Conservation (phyloP, 2,113 vertebrate genomes). For the Copsychus sechellarum region DNA sequence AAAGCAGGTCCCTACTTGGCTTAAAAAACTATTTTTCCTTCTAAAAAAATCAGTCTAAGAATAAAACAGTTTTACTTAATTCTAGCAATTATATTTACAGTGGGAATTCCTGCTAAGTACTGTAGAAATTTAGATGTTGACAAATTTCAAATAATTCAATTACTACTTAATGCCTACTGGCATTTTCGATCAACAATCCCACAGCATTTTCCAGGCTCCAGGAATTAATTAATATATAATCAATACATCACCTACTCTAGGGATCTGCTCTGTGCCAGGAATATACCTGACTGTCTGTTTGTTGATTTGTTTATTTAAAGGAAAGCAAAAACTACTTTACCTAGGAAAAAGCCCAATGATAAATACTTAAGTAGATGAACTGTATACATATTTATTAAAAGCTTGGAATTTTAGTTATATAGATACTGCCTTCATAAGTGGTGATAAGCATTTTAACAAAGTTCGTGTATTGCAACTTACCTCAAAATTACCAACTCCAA, state of each 20-base stretch:
- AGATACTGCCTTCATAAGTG: neutral
- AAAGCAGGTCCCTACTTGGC: neutral
- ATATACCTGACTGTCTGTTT: neutral
- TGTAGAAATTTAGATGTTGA: neutral
- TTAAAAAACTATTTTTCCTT: neutral
- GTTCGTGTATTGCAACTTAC: neutral
- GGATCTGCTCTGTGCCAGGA: neutral
- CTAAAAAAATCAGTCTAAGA: neutral
- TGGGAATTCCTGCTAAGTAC: neutral
- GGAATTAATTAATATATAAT: slow-evolving; percentile 25
- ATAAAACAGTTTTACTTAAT: neutral
- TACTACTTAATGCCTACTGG: neutral
- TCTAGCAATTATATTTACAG: neutral
- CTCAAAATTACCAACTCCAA: neutral
- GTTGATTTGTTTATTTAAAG: neutral
- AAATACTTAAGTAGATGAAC: neutral
- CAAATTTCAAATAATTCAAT: neutral
- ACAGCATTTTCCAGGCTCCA: neutral
- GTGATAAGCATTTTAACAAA: neutral
- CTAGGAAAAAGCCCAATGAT: neutral
- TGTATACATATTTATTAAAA: neutral
- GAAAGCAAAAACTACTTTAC: neutral
- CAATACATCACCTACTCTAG: neutral
- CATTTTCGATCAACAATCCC: neutral
- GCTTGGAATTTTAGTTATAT: neutral